Evolutionary conservation across 2,113 vertebrate genomes (phyloP), one percentile per base, ranked within the genome.

Genomic region (Mirounga angustirostris): DNA sequence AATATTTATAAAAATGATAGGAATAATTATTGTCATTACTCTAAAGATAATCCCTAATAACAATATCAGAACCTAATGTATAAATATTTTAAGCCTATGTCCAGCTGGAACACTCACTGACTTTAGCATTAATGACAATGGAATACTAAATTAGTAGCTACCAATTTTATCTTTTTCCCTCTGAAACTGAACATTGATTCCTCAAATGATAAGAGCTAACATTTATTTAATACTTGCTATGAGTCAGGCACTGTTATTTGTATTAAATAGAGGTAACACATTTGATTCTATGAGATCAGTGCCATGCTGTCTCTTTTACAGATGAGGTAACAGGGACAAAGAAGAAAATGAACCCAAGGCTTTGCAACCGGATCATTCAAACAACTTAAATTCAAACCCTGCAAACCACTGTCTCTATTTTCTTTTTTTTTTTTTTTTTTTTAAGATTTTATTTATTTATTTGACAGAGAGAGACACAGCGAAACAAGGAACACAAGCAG

Each of bases 1-100:
- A 94, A 87, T 78, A 91, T 56, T 95, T 36, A 91, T 78, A 63
- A 88, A 94, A 91, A 90, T 54, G 7, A 78, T 21, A 56, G 36
- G 58, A 16, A 74, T 22, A 22, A 71, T 69, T 40, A 67, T 36
- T 81, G 43, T 87, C 58, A 61, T 56, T 33, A 46, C 10, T 83
- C 15, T 59, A 91, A 73, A 90, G 56, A 74, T n/a, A 43, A 18
- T 61, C n/a, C 56, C 21, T 22, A 74, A 89, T 46, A 58, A 76
- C 40, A 78, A 69, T 56, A 88, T 2, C 46, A 63, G 40, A 83
- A 22, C 46, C n/a, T 15, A 5, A 50, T n/a, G 43, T 46, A 33
- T 26, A 52, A 21, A 76, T 67, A 54, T 43, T 83, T 81, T 26
- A 33, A 69, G n/a, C 14, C n/a, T 54, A 21, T 58, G 22, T 22